Evolutionary conservation across 2,888 invertebrate species (phyloP).

Genomic region (Coleophora deauratella): DNA sequence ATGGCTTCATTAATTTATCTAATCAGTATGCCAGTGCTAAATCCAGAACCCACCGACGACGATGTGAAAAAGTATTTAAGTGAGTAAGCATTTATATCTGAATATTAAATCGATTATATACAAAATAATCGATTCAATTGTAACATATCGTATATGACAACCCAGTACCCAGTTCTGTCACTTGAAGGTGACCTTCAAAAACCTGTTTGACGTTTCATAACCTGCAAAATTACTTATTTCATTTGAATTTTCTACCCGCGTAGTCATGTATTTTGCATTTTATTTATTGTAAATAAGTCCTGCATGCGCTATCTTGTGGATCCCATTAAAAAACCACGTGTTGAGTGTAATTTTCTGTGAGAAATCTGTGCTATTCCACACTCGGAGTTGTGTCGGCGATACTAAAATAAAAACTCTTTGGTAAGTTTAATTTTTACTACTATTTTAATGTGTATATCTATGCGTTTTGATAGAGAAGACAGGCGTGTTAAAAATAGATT

Average conservation of each 20-base stretch:
- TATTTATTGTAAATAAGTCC: slow-evolving; percentile 38
- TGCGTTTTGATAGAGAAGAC: slow-evolving; percentile 29
- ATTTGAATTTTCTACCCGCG: slow-evolving; percentile 64
- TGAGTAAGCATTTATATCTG: too few species aligned
- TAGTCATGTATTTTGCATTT: slow-evolving; percentile 43
- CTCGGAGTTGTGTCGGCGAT: slow-evolving; percentile 16
- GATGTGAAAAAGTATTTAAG: too few species aligned
- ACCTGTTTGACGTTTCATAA: slow-evolving; percentile 55
- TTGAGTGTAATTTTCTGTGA: slow-evolving; percentile 46
- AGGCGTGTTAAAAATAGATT: slow-evolving; percentile 41
- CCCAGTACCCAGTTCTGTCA: slow-evolving; percentile 31
- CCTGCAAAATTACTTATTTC: slow-evolving; percentile 50
- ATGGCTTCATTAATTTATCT: too few species aligned
- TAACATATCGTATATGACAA: slow-evolving; percentile 5
- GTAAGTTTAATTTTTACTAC: slow-evolving; percentile 37
- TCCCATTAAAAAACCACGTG: slow-evolving; percentile 33
- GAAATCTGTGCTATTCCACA: slow-evolving; percentile 28
- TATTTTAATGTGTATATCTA: slow-evolving; percentile 24
- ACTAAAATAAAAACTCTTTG: slow-evolving; percentile 23
- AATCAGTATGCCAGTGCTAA: too few species aligned
- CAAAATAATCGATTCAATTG: too few species aligned
- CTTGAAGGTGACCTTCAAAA: slow-evolving; percentile 65
- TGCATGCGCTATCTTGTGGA: slow-evolving; percentile 28
- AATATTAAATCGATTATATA: too few species aligned
- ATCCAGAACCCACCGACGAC: too few species aligned